Base-by-base conservation (phyloP, 2,113 vertebrate genomes). In the Elachura formosa region DNA sequence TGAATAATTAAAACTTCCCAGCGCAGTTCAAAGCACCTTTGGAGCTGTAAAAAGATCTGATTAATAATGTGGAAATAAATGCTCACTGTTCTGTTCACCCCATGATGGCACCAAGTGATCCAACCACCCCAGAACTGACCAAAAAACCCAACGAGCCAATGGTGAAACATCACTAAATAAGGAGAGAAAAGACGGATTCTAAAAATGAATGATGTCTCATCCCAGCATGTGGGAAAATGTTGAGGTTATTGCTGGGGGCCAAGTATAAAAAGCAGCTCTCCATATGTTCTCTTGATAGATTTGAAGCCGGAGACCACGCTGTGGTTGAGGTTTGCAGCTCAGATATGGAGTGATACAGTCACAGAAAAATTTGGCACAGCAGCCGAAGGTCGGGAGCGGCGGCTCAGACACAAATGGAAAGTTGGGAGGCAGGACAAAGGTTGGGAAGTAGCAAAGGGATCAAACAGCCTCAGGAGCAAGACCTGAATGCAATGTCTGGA, bases 281-380 rank as follows among this genome's bases (percentile, higher is more conserved):
- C 81, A 43, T 79, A 89, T 73, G 84, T 73, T 92, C 54, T 72
- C 51, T 11, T 58, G 87, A 87, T 69, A 5, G 76, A 83, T 94
- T 76, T 69, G 58, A 54, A 76, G 74, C 85, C 28, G 68, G 61
- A n/a, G 76, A 86, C n/a, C 43, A 3, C 12, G 64, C 67, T 73
- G 91, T 73, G 84, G 81, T 91, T 76, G 94, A 76, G 78, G 84
- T 93, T 97, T 96, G 55, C 46, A 66, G 90, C 59, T 94, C 89
- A 91, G 56, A 87, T 96, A 89, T 0, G 51, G 71, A 87, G 91
- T 96, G 95, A 96, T 79, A 78, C 84, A 96, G 78, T 58, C 69
- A 26, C 26, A 91, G 87, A 96, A 96, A 58, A 89, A 97, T 94
- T 84, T 64, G 67, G 46, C 48, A 3, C 41, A 5, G 62, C 58